Evolutionary conservation across 2,888 invertebrate genomes (phyloP), one percentile per base, ranked within the genome.

Genomic region (Carterocephalus palaemon): DNA sequence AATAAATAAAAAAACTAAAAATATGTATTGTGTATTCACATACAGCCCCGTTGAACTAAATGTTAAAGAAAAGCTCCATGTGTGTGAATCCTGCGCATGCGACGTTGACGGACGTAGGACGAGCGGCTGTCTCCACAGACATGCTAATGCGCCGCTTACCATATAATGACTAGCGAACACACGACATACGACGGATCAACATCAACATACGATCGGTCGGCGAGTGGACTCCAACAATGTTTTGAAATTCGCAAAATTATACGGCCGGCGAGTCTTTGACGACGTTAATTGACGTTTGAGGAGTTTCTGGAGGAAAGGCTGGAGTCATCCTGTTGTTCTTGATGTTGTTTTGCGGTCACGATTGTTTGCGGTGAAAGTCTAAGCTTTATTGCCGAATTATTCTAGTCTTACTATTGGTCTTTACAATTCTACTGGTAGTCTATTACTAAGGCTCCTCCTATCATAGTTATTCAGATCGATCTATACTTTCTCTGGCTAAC

Each of bases 131-230:
- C 67, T 66, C 64, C 62, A 65, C 59, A 70, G 80, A 82, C 80
- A 85, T 84, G 82, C 75, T 83, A 84, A 84, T 81, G 75, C 64
- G 60, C 77, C 76, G 75, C 70, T 84, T 84, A 77, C 75, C 84
- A 84, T 85, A 83, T 83, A 83, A 83, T 82, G 81, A 77, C 73
- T 73, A 70, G 64, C 57, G 24, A 37, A 26, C 36, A 37, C 17
- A 37, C 36, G 36, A 15, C 23, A 23, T 16, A 16, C 16, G 29
- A 15, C 29, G 29, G n/a, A 29, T 15, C 15, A 15, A 9, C 29
- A 37, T 17, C 24, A 37, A 15, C 36, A 16, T 23, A 60, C 73
- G 67, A 66, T 63, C 70, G 64, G 60, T 61, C 59, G 55, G 54
- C 52, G 49, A 36, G 23, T 36, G 36, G 16, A n/a, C 23, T 10